These are phyloP conservation scores for Dryoscopus gambensis DNA, from an alignment of 2,113 vertebrate genomes.

Conservation along the genomic window DNA sequence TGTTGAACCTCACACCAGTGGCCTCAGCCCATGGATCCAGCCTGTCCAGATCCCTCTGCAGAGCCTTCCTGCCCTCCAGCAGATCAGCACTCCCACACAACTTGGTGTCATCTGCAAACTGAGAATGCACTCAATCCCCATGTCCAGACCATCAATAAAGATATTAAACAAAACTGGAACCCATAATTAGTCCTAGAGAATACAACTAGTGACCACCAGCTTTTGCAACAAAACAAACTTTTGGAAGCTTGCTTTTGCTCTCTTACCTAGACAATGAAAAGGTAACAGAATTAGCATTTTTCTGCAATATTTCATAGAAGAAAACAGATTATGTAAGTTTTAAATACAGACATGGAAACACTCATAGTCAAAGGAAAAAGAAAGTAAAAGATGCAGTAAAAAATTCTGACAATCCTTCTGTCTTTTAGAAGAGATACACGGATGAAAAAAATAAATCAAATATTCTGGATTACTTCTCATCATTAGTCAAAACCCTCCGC, in stretches of 20 bases:
- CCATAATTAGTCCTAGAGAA: not conserved
- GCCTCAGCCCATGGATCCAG: not conserved
- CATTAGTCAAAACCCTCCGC: not conserved
- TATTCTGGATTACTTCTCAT: not conserved
- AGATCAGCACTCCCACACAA: accelerated
- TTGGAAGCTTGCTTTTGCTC: not conserved
- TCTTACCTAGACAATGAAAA: not conserved
- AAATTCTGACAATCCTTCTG: not conserved
- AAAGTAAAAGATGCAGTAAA: not conserved
- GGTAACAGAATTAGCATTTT: not conserved
- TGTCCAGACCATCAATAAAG: not conserved
- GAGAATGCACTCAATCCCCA: not conserved
- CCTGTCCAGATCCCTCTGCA: not conserved
- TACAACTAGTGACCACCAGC: not conserved
- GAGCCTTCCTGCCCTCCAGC: not conserved
- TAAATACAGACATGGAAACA: not conserved
- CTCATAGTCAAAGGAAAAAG: not conserved
- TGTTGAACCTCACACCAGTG: not conserved
- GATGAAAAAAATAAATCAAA: not conserved
- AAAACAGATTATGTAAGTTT: not conserved
- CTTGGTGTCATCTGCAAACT: accelerated
- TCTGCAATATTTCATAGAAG: not conserved
- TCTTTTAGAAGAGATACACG: not conserved
- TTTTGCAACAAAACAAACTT: not conserved
- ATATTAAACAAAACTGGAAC: not conserved